phyloP scores from a whole-genome alignment of 2,113 vertebrate genomes.

The Vireo altiloquus region DNA sequence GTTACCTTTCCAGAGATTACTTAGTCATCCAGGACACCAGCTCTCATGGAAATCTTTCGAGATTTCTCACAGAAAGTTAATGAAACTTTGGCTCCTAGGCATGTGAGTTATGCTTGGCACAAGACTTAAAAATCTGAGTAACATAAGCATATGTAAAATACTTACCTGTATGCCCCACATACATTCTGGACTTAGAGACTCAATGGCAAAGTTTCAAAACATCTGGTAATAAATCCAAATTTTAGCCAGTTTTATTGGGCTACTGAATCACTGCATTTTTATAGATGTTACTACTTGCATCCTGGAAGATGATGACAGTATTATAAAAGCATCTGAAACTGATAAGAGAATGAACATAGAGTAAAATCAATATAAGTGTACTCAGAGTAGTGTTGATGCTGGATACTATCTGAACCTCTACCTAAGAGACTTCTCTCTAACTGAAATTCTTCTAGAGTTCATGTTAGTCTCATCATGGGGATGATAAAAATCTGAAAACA shows the following conservation, averaged over 20 bases:
- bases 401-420: not conserved
- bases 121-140: not conserved
- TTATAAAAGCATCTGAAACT: not conserved
- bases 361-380: not conserved
- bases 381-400: not conserved
- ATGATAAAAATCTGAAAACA: not conserved
- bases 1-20: not conserved
- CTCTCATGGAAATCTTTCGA: not conserved
- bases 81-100: not conserved
- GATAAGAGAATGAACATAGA: not conserved
- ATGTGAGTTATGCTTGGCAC: not conserved
- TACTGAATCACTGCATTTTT: not conserved
- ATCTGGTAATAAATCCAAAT: not conserved
- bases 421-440: not conserved
- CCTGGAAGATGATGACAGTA: not conserved
- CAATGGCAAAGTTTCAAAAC: not conserved
- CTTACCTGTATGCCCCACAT: rapidly evolving
- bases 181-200: not conserved
- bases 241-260: not conserved
- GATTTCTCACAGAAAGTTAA: not conserved
- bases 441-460: not conserved
- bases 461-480: not conserved
- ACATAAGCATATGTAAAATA: not conserved
- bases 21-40: not conserved
- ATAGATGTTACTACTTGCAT: not conserved